Evolutionary conservation across 2,797 vertebrate species (phyloP).

Genomic region (Ctenochaetus hawaiiensis): DNA sequence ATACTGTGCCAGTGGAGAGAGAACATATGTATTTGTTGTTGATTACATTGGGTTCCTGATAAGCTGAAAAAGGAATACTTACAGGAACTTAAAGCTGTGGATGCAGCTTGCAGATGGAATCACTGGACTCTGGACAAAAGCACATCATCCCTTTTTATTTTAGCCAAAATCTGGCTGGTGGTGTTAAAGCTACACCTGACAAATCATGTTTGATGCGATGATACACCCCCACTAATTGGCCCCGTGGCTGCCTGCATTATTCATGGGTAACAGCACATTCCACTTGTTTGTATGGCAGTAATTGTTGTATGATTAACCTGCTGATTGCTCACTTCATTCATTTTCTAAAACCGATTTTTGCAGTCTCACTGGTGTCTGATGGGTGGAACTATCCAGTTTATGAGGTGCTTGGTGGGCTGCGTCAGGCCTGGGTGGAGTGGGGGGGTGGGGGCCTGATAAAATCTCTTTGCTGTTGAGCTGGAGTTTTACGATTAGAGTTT

Average conservation of each 20-base stretch:
- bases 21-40: neutral
- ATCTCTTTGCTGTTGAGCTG: neutral
- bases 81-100: constrained; percentile 15
- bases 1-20: constrained; percentile 18
- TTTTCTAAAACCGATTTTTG: constrained; percentile 35
- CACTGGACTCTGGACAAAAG: constrained; percentile 1
- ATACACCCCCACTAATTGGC: constrained; percentile 60
- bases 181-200: constrained; percentile 43
- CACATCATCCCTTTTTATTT: constrained; percentile 24
- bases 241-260: constrained; percentile 60
- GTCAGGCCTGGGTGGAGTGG: neutral
- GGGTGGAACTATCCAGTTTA: constrained; percentile 15
- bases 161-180: constrained; percentile 26
- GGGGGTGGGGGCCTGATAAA: neutral
- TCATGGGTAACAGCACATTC: constrained; percentile 59
- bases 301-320: constrained; percentile 72
- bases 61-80: constrained; percentile 1
- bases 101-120: neutral
- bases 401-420: neutral
- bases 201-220: constrained; percentile 48
- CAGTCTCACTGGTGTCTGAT: constrained; percentile 15
- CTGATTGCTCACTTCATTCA: constrained; percentile 54
- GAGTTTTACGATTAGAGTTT: neutral
- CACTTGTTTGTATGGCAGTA: constrained; percentile 66
- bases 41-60: constrained; percentile 6